Evolutionary conservation across 2,888 invertebrate genomes (phyloP).

Genomic region (Bimastos eiseni): DNA sequence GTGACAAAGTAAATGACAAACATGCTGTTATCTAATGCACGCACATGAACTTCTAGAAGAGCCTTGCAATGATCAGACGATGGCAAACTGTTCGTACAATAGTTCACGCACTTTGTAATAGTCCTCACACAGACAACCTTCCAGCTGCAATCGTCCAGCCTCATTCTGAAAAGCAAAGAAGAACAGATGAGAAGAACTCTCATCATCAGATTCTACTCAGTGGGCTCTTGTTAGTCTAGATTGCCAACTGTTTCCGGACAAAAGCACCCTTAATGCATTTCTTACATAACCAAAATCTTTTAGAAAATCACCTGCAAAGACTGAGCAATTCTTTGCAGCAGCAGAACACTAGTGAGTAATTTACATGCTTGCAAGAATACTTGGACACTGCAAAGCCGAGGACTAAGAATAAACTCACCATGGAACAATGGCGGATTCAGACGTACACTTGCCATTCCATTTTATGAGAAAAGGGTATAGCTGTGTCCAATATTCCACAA

Average conservation of each 20-base stretch:
- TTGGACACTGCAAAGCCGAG: not conserved
- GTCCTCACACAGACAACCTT: constrained; percentile 90
- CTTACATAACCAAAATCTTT: not conserved
- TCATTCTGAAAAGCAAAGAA: constrained; percentile 71
- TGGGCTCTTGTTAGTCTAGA: not conserved
- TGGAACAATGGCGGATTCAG: not conserved
- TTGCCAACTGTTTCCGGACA: too few relatives aligned
- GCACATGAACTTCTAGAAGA: not conserved
- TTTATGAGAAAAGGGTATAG: not conserved
- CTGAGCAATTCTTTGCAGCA: not conserved
- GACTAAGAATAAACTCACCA: not conserved
- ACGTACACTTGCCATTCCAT: not conserved
- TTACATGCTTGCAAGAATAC: not conserved
- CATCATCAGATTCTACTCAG: not conserved
- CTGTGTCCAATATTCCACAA: not conserved
- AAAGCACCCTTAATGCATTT: too few relatives aligned
- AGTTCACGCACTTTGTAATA: constrained; percentile 90
- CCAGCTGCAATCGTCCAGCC: constrained; percentile 85
- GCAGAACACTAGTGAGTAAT: not conserved
- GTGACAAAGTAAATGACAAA: not conserved
- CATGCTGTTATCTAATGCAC: not conserved
- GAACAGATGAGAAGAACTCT: not conserved
- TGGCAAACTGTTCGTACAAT: constrained; percentile 93
- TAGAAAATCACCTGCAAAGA: not conserved
- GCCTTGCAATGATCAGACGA: constrained; percentile 69